Evolutionary conservation across 1,140 invertebrate species (phyloP), one percentile per base, ranked within the genome.

Genomic region (Drosophila guanche): DNA sequence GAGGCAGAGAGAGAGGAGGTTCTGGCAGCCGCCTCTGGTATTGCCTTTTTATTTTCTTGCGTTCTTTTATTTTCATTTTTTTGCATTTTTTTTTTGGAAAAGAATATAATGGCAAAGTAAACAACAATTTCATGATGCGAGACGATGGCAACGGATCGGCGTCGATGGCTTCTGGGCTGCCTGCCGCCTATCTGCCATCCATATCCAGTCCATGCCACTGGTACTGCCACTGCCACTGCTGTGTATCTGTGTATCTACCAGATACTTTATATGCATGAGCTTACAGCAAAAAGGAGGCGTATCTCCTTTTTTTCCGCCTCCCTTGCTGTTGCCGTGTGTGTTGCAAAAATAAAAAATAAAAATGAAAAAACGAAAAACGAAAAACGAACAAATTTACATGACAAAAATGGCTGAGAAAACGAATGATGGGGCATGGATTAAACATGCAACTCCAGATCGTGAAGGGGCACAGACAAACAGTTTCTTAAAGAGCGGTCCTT

Each of bases 111-210:
- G 66, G 66, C 66, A 69, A 68, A 69, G 66, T 69, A 69, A 69
- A 69, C 66, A 69, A 69, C 66, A 69, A 69, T 68, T 68, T 68
- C 66, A 68, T 69, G 66, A 69, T 69, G 63, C 66, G 66, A 69
- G 66, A 69, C 66, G 66, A 69, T 37, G 33, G 33, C 33, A 37
- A 37, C 33, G 33, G 33, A 37, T 37, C 10, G 33, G 33, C 33
- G 33, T 37, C 33, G 33, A 37, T 69, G 63, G 66, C 66, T 69
- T 69, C 66, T 69, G 66, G 63, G 51, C 66, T 68, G 63, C 66
- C 66, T 68, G 63, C 66, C 65, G 62, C 65, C 65, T 68, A 68
- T 68, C 65, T 68, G 67, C 33, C 65, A 68, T 68, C 65, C 50
- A 27, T 29, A 47, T 37, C 33, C 10, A 29, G 41, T 16, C 65